A percentile compares a stretch with the other conserved stretches of the same genome.
Evolutionary conservation across 2,113 vertebrate genomes (phyloP).

Genomic region (Microtus montanus): DNA sequence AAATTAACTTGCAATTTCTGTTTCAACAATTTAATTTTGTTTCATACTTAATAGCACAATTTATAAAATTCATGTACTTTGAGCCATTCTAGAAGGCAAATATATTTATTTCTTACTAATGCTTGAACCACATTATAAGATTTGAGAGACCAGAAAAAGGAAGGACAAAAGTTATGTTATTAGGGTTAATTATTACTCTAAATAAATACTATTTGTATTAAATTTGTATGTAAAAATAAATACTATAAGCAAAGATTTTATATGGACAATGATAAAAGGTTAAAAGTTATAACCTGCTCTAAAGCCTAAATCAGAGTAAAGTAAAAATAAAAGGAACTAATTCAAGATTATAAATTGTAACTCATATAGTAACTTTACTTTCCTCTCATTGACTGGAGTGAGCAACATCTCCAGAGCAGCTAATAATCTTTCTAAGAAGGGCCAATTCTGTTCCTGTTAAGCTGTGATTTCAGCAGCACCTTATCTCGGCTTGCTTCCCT

Average conservation of each 20-base stretch:
- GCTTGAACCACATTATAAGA: not conserved
- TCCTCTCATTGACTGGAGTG: not conserved
- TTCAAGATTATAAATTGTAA: not conserved
- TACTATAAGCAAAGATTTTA: not conserved
- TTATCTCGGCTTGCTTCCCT: not conserved
- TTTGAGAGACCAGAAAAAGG: not conserved
- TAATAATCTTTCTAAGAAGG: not conserved
- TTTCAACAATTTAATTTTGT: not conserved
- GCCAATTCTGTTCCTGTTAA: not conserved
- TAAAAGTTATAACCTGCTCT: not conserved
- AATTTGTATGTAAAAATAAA: not conserved
- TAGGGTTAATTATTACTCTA: not conserved
- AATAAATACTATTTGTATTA: no score
- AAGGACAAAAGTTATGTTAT: not conserved
- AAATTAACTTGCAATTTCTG: not conserved
- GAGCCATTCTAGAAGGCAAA: not conserved
- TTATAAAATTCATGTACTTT: not conserved
- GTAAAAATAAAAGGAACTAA: not conserved
- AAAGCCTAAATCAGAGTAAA: not conserved
- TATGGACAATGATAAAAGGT: not conserved
- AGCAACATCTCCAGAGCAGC: not conserved
- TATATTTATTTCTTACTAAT: not conserved
- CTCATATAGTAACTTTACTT: rapidly evolving
- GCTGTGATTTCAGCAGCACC: not conserved
- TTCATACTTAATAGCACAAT: not conserved